Evolutionary conservation across 2,113 vertebrate species (phyloP), one percentile per base, ranked within the genome.

Genomic region (Orthonyx spaldingii): DNA sequence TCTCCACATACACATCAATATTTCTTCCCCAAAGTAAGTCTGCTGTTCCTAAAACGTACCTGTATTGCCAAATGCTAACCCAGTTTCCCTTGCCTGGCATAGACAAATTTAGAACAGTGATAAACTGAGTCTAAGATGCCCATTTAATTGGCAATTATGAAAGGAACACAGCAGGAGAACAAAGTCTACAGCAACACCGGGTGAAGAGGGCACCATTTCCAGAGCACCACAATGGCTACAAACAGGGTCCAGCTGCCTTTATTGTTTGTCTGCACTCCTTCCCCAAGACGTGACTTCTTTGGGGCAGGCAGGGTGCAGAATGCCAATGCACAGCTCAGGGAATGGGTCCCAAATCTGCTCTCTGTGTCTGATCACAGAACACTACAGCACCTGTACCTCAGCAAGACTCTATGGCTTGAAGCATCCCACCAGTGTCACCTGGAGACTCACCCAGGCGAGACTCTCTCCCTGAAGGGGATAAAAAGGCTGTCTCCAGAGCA

Each of bases 131-230:
- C 69, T 30, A 28, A 86, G 72, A 84, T 61, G 55, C 27, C 35
- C 57, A 47, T 76, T 93, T 93, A 95, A 89, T 90, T 93, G 90
- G 61, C 84, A 86, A 65, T 92, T 93, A 90, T 9, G 3, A 46
- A 92, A 79, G 49, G 68, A 92, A 78, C 60, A 52, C 60, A 81
- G 91, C 81, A 55, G 69, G 65, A 91, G 79, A 84, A 84, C 63
- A 86, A 52, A 84, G 44, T 21, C 83, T 46, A 9, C 56, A 80
- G 69, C 82, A 72, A 3, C 75, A 21, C 39, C 11, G 70, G 46
- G 90, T 64, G 61, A 65, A 69, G 57, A 78, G 74, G 78, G 57
- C 79, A 80, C 24, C 14, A 32, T 85, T 93, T 53, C 28, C 68
- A 70, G 68, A 59, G 52, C 76, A 74, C 26, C 52, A 66, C 50